Base-by-base conservation (phyloP, 2,113 vertebrate species). In the Erpornis zantholeuca region DNA sequence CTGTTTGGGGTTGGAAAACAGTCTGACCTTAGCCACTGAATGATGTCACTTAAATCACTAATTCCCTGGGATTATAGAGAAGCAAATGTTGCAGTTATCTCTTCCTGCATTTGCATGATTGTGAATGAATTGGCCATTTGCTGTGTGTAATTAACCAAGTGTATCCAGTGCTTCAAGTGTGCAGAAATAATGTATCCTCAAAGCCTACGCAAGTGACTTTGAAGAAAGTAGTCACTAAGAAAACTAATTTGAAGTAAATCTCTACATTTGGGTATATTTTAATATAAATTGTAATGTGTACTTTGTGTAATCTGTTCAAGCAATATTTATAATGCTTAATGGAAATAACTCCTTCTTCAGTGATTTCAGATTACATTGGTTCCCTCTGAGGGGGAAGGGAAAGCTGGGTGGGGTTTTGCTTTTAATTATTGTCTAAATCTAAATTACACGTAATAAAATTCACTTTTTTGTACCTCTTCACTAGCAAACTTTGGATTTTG, bases 401-500 rank as follows among this genome's bases (percentile, higher is more conserved):
- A 89, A 77, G n/a, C 4, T 24, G 36, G 36, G 47, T 27, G 45
- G 63, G 44, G 9, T 18, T 60, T 64, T 90, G 47, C 82, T 59
- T 85, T 59, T 69, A 76, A 85, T 23, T 83, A 66, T 59, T 96
- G 69, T 93, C 71, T 65, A 71, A 80, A 93, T 72, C 47, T 31
- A 88, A 95, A 85, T 7, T 42, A 69, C 15, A 8, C 79, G 38
- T 93, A 96, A 95, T 96, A 96, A 96, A 97, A 47, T 17, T n/a
- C 25, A 76, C n/a, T 36, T 75, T 94, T 96, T 93, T 90, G 17
- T 95, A 92, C 63, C 60, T 80, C 33, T 44, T 86, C 13, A 18
- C 9, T 50, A 49, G 63, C 14, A 21, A 65, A 49, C 27, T 65
- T 83, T 50, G 38, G 54, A 15, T 53, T 94, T 69, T 31, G 47